phyloP scores from a whole-genome alignment of 2,888 invertebrate species.

The Sipha maydis region DNA sequence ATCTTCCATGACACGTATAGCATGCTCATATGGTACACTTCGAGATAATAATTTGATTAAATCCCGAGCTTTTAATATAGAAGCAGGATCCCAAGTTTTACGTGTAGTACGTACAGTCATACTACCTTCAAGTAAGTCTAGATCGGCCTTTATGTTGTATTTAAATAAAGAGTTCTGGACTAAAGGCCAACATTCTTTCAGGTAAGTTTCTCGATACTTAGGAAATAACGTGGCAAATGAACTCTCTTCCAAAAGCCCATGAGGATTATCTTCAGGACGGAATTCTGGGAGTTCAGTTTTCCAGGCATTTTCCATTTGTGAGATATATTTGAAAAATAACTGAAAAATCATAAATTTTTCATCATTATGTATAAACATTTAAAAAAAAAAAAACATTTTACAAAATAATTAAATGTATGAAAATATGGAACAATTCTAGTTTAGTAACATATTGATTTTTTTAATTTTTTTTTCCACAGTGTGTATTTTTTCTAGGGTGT shows the following conservation, averaged over 20 bases:
- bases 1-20: conserved; percentile 85
- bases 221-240: conserved; percentile 97
- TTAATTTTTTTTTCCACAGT: too few species aligned
- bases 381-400: too few species aligned
- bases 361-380: too few species aligned
- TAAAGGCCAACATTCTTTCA: conserved; percentile 94
- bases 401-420: too few species aligned
- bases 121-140: conserved; percentile 93
- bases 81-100: conserved; percentile 98
- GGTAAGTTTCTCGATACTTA: conserved; percentile 94
- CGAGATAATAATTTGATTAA: conserved; percentile 93
- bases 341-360: background rate
- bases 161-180: conserved; percentile 87
- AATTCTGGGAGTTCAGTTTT: conserved; percentile 87
- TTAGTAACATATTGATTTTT: too few species aligned
- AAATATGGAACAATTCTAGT: too few species aligned
- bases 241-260: conserved; percentile 90
- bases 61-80: conserved; percentile 95
- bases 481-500: too few species aligned
- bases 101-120: conserved; percentile 94
- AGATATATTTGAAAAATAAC: background rate
- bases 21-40: conserved; percentile 97
- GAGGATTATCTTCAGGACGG: conserved; percentile 86
- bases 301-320: conserved; percentile 85
- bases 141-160: conserved; percentile 83